phyloP scores from a whole-genome alignment of 2,113 vertebrate genomes.

The Zosterops hypoxanthus region DNA sequence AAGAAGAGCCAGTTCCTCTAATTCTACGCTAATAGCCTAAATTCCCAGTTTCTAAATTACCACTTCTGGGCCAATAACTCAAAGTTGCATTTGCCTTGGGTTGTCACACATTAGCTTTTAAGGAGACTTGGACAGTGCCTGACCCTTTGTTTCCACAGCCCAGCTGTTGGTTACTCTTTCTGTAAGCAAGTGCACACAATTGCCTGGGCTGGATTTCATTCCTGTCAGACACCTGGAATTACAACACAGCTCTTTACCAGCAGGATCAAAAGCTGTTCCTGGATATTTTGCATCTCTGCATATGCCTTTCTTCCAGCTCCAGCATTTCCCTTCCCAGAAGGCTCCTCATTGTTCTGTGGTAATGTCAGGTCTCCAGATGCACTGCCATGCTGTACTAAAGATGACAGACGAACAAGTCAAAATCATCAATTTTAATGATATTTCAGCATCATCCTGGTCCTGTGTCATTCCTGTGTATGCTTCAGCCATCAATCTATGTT shows the following conservation, averaged over 20 bases:
- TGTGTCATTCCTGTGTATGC: conserved; percentile 2
- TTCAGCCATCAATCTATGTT: conserved; percentile 33
- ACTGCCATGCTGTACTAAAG: not conserved
- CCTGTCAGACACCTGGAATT: not conserved
- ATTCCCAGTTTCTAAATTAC: not conserved
- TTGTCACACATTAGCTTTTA: not conserved
- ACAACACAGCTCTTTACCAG: not conserved
- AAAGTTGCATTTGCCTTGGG: not conserved
- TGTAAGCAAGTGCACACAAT: not conserved
- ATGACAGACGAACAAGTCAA: conserved; percentile 14
- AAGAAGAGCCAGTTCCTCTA: not conserved
- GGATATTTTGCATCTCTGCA: not conserved
- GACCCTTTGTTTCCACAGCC: not conserved
- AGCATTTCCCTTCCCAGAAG: not conserved
- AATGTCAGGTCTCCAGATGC: conserved; percentile 7
- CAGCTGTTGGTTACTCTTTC: not conserved
- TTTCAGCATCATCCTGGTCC: conserved; percentile 17
- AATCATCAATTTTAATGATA: conserved; percentile 50
- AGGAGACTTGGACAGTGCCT: not conserved
- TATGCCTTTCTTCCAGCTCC: not conserved
- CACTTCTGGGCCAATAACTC: not conserved
- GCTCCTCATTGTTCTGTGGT: not conserved
- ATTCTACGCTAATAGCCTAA: not conserved
- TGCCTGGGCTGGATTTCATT: not conserved
- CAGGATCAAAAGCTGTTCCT: not conserved